Evolutionary conservation across 1,140 invertebrate species (phyloP).

Genomic region (Apis cerana): DNA sequence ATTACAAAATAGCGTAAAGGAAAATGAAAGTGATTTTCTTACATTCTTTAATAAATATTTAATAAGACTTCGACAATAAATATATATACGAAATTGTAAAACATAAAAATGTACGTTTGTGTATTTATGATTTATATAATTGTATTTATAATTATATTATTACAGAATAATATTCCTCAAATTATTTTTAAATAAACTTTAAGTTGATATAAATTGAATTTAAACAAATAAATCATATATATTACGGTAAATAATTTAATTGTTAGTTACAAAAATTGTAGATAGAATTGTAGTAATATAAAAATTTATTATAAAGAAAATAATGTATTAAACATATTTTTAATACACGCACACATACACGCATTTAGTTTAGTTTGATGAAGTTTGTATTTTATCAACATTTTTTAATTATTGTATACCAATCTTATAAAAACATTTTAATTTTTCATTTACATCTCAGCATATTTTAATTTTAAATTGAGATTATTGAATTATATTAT

Average conservation of each 20-base stretch:
- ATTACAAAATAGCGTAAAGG: neutral
- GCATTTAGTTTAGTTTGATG: slow-evolving; percentile 3
- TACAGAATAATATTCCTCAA: neutral
- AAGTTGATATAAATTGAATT: neutral
- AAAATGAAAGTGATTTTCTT: neutral
- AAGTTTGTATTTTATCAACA: slow-evolving; percentile 7
- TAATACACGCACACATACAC: neutral
- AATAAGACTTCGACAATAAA: neutral
- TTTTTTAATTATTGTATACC: neutral
- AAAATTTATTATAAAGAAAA: neutral
- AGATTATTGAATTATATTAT: slow-evolving; percentile 11
- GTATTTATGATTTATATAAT: neutral
- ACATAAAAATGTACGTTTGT: neutral
- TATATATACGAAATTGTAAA: neutral
- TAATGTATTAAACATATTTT: neutral
- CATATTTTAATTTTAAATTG: neutral
- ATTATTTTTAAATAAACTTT: neutral
- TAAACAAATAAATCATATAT: neutral
- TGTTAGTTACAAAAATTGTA: neutral
- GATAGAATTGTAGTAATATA: neutral
- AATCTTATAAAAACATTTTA: slow-evolving; percentile 12
- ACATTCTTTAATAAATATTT: slow-evolving; percentile 8
- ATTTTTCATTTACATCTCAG: neutral
- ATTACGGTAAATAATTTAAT: neutral
- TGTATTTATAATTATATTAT: neutral